Conservation (phyloP, 2,113 vertebrate genomes). For the Nothobranchius kuhntae region DNA sequence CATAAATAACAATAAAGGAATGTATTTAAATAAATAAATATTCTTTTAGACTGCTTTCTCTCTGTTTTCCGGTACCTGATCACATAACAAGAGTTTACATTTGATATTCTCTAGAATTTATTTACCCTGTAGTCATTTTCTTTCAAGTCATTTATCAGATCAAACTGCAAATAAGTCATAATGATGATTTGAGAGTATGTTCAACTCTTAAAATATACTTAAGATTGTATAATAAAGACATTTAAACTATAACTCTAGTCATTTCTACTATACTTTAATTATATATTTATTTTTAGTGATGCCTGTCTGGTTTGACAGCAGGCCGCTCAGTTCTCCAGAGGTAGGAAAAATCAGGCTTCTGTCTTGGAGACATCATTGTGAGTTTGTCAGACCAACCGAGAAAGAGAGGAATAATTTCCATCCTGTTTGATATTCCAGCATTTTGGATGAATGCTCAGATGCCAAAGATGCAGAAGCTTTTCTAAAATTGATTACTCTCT, state of each 20-base stretch:
- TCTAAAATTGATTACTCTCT: background rate
- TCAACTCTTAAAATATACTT: background rate
- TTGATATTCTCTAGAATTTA: slow-evolving; percentile 12
- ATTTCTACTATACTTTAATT: slow-evolving; percentile 1
- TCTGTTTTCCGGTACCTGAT: slow-evolving; percentile 66
- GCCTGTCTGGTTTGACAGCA: slow-evolving; percentile 21
- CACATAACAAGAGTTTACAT: slow-evolving; percentile 18
- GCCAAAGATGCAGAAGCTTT: background rate
- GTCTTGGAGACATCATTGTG: slow-evolving; percentile 11
- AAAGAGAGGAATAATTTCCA: slow-evolving; percentile 23
- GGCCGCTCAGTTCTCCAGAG: slow-evolving; percentile 30
- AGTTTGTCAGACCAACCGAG: slow-evolving; percentile 60
- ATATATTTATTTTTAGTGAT: slow-evolving; percentile 6
- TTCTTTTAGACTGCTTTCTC: slow-evolving; percentile 38
- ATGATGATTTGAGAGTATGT: background rate
- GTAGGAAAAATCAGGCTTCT: slow-evolving; percentile 22
- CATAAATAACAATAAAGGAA: slow-evolving; percentile 86
- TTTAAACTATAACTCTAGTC: slow-evolving; percentile 15
- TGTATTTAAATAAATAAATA: slow-evolving; percentile 98
- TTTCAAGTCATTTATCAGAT: slow-evolving; percentile 52
- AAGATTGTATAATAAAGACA: background rate
- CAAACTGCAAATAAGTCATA: slow-evolving; percentile 14
- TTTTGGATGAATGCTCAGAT: background rate
- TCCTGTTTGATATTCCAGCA: background rate
- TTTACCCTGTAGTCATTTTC: slow-evolving; percentile 50